Percentiles rank a stretch among this genome's conserved stretches.
These are phyloP conservation scores for Agrochola lota DNA, from an alignment of 2,888 invertebrate species.

Conservation along the genomic window DNA sequence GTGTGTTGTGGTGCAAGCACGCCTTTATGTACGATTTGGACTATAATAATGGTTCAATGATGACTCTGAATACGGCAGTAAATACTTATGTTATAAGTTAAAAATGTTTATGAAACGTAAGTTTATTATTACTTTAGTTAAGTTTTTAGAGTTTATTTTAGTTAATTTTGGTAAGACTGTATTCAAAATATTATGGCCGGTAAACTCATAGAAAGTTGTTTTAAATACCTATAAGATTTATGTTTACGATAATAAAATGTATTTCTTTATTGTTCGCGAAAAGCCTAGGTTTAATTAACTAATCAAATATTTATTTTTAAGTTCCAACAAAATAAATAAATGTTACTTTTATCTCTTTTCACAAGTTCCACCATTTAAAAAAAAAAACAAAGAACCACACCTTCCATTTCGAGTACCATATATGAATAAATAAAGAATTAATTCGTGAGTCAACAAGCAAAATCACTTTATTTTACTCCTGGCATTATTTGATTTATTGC, in stretches of 20 bases:
- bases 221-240: constrained; percentile 2
- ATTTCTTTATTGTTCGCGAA: background rate
- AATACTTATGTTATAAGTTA: constrained; percentile 1
- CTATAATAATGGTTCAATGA: background rate
- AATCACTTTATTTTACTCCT: constrained; percentile 42
- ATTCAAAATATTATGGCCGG: constrained; percentile 6
- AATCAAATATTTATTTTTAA: background rate
- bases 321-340: background rate
- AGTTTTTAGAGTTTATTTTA: constrained; percentile 52
- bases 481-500: constrained; percentile 53
- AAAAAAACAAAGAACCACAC: background rate
- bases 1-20: too few relatives aligned
- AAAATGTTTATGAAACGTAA: constrained; percentile 39
- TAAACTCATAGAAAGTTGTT: background rate
- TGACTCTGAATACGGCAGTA: background rate
- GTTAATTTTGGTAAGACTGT: constrained; percentile 37
- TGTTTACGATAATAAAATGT: background rate
- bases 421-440: constrained; percentile 9
- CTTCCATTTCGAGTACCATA: too few relatives aligned
- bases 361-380: background rate
- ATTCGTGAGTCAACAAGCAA: constrained; percentile 36
- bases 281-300: background rate
- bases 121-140: constrained; percentile 14
- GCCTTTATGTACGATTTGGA: background rate
- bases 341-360: background rate